Evolutionary conservation across 2,113 vertebrate species (phyloP), one percentile per base, ranked within the genome.

Genomic region (Falco punctatus): DNA sequence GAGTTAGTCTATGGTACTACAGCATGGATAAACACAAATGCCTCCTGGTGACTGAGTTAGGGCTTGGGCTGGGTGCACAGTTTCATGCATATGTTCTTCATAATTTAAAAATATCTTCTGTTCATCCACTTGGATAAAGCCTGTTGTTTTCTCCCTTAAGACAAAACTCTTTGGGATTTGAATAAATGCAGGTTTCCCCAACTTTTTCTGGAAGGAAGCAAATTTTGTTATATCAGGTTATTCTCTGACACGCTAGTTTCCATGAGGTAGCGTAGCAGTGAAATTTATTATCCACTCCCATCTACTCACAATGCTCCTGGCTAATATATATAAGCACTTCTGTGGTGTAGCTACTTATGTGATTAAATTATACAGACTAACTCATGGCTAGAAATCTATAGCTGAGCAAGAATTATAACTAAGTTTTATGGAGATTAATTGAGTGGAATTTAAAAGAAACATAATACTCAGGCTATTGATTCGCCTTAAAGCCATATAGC

Each of bases 291-390:
- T 9, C 46, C 15, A n/a, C 5, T 38, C 6, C 2, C n/a, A 23
- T 13, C 15, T n/a, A 67, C 51, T 15, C 16, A 24, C 3, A 52
- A 40, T 64, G n/a, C 6, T 82, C 16, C 21, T 26, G 35, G 13
- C 6, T 65, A 70, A 46, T 0, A 0, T 15, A 28, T 12, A 2
- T 26, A 40, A 65, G 12, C 19, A 54, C 21, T 73, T 74, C 17
- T 5, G 2, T 44, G 5, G 58, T 42, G 5, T 64, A 44, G 30
- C 26, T 73, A 21, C 35, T 44, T 58, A 44, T 54, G 27, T 54
- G 42, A 23, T 12, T 46, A 46, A 58, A 26, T 73, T 83, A 33
- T 10, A 5, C 7, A 14, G 14, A 52, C 33, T 73, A 64, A 64
- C 10, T 42, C 11, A 15, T 23, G 11, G 28, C 38, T 27, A 74